A percentile compares a stretch with the other conserved stretches of the same genome.
Conservation (phyloP, 2,797 vertebrate species). For the Intellagama lesueurii region DNA sequence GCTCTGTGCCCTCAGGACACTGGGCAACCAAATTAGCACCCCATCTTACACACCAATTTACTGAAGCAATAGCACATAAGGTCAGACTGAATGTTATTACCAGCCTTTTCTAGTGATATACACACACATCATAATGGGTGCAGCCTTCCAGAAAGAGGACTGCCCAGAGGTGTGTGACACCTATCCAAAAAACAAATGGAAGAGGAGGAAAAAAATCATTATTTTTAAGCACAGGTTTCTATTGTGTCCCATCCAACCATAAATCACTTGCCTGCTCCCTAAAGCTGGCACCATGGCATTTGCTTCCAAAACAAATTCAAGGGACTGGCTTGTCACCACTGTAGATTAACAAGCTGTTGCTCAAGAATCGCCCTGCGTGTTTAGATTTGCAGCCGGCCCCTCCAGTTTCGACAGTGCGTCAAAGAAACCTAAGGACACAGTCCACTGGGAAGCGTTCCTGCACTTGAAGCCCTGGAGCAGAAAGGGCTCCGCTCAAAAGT, state of each 20-base stretch:
- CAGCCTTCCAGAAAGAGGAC: not conserved
- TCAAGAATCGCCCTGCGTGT: not conserved
- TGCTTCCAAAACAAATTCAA: not conserved
- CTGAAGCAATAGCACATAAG: not conserved
- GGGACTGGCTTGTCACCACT: not conserved
- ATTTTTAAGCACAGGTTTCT: not conserved
- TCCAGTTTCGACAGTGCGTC: not conserved
- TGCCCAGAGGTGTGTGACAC: not conserved
- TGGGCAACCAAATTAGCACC: not conserved
- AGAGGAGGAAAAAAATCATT: not conserved
- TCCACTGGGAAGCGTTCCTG: too few relatives aligned
- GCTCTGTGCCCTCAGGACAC: not conserved
- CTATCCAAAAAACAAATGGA: not conserved
- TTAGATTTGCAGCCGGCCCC: not conserved
- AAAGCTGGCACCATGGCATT: not conserved
- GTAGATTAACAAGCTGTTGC: not conserved
- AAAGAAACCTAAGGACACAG: not conserved
- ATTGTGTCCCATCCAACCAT: not conserved
- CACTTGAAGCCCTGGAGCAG: too few relatives aligned
- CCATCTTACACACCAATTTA: not conserved
- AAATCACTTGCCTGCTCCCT: not conserved
- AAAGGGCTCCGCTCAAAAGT: too few relatives aligned
- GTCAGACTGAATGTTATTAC: not conserved
- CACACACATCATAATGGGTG: not conserved
- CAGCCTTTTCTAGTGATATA: not conserved